Base-by-base conservation (phyloP, 2,888 invertebrate species). In the Gymnosoma rotundatum region DNA sequence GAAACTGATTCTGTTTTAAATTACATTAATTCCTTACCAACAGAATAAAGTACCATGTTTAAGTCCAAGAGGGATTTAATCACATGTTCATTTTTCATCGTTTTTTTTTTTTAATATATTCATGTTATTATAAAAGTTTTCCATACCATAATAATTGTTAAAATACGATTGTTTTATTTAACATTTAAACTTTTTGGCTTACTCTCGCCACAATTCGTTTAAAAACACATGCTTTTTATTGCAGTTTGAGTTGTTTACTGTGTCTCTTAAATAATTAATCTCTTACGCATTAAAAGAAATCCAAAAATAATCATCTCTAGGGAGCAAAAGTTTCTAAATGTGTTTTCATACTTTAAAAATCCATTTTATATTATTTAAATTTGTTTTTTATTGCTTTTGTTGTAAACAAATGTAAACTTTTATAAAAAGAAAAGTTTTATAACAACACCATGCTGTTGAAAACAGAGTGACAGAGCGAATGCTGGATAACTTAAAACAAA, bases 181-280 rank as follows among this genome's bases (percentile, higher is more conserved):
- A 32, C 32, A 32, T 12, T 12, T 2, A 42, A 42, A 42, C 42
- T 42, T 12, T 42, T 42, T 48, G 14, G 14, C 45, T 48, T n/a
- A 14, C 45, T 48, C 16, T 48, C 45, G 1, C 45, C 6, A 6
- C 45, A 48, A 48, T 14, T 52, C 0, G 52, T 14, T 52, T 18
- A 45, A 0, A 45, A 69, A 52, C 38, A 66, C 45, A 78, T 64
- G 66, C 21, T 67, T 61, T 64, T 73, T 67, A 78, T 78, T 45
- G 70, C 56, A 56, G 10, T 38, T 58, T 78, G 25, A 52, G 18
- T 58, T 66, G 20, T 50, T 66, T 50, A 42, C 18, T 25, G 12
- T 48, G 58, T 73, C 72, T 73, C 72, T 73, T 52, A 72, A 78
- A 72, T 50, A 32, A 60, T 64, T 36, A 25, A 70, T 81, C 63